phyloP scores from a whole-genome alignment of 2,888 invertebrate species.

The Torymus aiolomorphi region DNA sequence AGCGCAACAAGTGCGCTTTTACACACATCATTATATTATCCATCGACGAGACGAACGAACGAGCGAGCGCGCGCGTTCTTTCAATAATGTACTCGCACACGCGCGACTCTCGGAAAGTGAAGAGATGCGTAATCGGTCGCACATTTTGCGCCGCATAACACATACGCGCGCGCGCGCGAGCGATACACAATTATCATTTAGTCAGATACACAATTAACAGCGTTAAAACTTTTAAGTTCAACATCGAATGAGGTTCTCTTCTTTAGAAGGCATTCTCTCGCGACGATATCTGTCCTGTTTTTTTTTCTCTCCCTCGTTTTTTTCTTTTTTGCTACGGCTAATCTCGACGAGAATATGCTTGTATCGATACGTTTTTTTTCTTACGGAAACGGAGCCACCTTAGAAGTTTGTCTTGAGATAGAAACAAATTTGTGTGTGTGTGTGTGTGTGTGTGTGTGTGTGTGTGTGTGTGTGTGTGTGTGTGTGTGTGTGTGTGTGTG shows the following conservation, averaged over 20 bases:
- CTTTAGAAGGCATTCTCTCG: constrained; percentile 70
- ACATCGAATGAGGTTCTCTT: constrained; percentile 72
- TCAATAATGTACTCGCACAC: constrained; percentile 26
- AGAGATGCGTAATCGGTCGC: constrained; percentile 30
- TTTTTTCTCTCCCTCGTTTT: constrained; percentile 42
- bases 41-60: not conserved
- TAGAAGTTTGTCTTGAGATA: constrained; percentile 32
- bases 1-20: constrained; percentile 30
- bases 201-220: constrained; percentile 70
- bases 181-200: constrained; percentile 60
- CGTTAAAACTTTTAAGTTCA: constrained; percentile 75
- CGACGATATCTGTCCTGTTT: constrained; percentile 62
- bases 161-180: constrained; percentile 37
- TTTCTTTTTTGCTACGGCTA: constrained; percentile 49
- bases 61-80: constrained; percentile 22
- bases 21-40: constrained; percentile 28
- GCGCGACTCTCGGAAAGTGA: not conserved
- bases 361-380: constrained; percentile 49
- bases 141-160: constrained; percentile 32
- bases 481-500: too few species aligned
- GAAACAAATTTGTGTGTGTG: not conserved
- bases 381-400: constrained; percentile 53
- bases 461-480: too few species aligned
- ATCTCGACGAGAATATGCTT: constrained; percentile 57
- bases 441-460: too few species aligned